These are phyloP conservation scores for Conomelus anceps DNA, from an alignment of 2,888 invertebrate genomes.

Conservation along the genomic window DNA sequence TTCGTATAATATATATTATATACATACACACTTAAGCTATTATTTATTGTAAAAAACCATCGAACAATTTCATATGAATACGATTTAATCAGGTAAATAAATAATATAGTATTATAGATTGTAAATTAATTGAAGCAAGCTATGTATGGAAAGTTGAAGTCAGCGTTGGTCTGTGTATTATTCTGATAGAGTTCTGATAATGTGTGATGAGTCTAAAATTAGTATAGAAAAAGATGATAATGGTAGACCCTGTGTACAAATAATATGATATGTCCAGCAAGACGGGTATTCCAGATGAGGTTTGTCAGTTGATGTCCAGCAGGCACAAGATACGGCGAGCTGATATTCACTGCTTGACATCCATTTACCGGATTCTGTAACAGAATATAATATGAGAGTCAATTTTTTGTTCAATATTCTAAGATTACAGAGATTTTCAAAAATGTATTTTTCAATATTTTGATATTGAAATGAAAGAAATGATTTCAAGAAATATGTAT, in stretches of 20 bases:
- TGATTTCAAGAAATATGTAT: no score
- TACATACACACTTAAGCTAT: not conserved
- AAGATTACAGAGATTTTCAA: not conserved
- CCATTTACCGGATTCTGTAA: not conserved
- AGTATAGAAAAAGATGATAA: not conserved
- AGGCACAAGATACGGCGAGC: conserved; percentile 8
- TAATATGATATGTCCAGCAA: conserved; percentile 7
- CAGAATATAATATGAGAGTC: not conserved
- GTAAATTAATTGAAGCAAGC: not conserved
- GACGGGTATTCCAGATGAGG: not conserved
- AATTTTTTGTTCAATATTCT: not conserved
- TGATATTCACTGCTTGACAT: not conserved
- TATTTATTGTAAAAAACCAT: not conserved
- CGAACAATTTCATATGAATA: not conserved
- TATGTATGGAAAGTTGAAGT: not conserved
- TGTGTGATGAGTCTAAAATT: not conserved
- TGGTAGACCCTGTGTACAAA: not conserved
- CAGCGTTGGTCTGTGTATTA: not conserved
- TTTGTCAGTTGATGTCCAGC: not conserved
- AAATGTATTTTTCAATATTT: no score
- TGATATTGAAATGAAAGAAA: no score
- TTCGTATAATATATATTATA: not conserved
- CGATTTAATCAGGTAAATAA: not conserved
- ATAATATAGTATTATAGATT: not conserved
- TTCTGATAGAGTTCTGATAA: not conserved